Evolutionary conservation across 2,113 vertebrate species (phyloP).

Genomic region (Carassius auratus): DNA sequence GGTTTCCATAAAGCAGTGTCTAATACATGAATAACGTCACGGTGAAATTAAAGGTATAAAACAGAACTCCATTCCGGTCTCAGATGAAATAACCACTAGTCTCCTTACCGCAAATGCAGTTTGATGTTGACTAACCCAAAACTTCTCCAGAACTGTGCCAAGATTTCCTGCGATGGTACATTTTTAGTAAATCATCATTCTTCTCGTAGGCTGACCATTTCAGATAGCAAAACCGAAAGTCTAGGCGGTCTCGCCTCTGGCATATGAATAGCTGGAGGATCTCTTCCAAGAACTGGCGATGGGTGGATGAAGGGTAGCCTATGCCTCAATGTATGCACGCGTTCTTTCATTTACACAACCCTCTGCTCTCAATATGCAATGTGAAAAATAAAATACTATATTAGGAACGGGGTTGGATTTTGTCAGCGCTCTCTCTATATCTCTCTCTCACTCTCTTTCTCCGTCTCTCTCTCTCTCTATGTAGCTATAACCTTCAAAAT

Average conservation of each 20-base stretch:
- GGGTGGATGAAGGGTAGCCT: neutral
- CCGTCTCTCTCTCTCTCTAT: neutral
- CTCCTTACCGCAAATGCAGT: neutral
- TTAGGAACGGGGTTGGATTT: neutral
- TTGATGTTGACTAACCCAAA: neutral
- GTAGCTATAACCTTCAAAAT: neutral
- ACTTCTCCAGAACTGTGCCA: neutral
- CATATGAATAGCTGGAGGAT: neutral
- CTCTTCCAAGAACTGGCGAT: neutral
- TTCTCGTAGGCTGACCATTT: neutral
- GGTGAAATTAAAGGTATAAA: neutral
- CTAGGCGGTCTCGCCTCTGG: neutral
- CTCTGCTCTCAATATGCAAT: too few species aligned
- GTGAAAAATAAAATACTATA: neutral
- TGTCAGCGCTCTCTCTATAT: neutral
- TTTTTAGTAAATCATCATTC: neutral
- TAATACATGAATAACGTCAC: neutral
- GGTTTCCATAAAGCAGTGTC: neutral
- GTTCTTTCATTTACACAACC: neutral
- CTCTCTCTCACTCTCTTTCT: too few species aligned
- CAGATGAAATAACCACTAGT: neutral
- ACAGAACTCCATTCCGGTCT: neutral
- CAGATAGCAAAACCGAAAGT: slow-evolving; percentile 32
- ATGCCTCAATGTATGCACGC: neutral
- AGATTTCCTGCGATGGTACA: neutral